Evolutionary conservation across 2,113 vertebrate genomes (phyloP).

Genomic region (Glareola pratincola): DNA sequence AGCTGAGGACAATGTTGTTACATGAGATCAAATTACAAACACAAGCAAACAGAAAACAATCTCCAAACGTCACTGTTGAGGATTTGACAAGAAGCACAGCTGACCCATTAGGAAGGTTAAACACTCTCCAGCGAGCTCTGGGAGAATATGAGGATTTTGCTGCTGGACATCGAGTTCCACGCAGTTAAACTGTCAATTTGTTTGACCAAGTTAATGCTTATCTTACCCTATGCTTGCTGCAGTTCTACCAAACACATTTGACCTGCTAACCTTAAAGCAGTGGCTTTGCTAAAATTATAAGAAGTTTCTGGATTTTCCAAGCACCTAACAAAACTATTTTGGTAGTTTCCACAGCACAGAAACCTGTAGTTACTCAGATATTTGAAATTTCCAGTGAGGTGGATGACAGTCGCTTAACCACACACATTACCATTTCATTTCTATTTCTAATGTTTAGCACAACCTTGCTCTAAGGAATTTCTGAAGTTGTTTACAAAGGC

Average conservation of each 20-base stretch:
- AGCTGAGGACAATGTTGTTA: conserved; percentile 62
- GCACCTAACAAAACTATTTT: conserved; percentile 16
- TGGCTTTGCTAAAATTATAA: conserved; percentile 20
- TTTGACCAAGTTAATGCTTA: conserved; percentile 36
- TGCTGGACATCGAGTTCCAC: neutral
- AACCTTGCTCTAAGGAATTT: conserved; percentile 25
- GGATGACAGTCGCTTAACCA: neutral
- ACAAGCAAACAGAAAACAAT: conserved; percentile 63
- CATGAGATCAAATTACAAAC: conserved; percentile 34
- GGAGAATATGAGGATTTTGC: neutral
- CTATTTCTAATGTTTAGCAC: conserved; percentile 30
- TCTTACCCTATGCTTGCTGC: neutral
- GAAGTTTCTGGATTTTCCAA: conserved; percentile 8
- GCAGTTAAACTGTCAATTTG: neutral
- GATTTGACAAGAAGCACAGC: conserved; percentile 36
- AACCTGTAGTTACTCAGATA: conserved; percentile 38
- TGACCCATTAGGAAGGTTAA: neutral
- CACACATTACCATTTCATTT: conserved; percentile 13
- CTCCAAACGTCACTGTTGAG: neutral
- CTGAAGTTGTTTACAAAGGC: conserved; percentile 35
- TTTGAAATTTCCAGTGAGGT: conserved; percentile 4
- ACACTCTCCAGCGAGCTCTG: neutral
- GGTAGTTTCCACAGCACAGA: conserved; percentile 28
- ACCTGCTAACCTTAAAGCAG: neutral
- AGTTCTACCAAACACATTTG: neutral